These are phyloP conservation scores for Papio anubis DNA, from an alignment of 2,113 vertebrate genomes.

Conservation along the genomic window DNA sequence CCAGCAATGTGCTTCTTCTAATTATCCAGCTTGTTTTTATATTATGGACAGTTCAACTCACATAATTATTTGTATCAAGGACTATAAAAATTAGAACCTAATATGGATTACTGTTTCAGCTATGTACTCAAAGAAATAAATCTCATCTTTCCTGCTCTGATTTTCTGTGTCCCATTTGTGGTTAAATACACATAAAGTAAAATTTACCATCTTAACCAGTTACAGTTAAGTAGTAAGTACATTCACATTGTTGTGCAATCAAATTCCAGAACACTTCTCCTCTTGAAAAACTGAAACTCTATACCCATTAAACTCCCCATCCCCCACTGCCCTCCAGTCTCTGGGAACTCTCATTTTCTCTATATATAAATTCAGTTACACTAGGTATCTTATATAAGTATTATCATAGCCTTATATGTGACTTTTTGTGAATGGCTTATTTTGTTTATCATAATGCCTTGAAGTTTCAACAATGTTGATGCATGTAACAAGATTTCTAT, in stretches of 20 bases:
- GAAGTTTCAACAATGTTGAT: neutral
- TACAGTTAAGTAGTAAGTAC: neutral
- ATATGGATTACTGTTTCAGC: neutral
- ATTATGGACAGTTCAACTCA: neutral
- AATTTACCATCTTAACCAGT: neutral
- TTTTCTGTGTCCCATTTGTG: neutral
- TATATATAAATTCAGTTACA: neutral
- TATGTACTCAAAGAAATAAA: neutral
- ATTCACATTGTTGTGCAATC: neutral
- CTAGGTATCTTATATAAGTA: neutral
- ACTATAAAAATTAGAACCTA: neutral
- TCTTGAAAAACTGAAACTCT: neutral
- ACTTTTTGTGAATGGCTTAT: neutral
- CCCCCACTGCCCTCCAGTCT: fast-evolving
- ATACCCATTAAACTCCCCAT: neutral
- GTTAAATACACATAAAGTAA: neutral
- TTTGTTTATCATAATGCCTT: neutral
- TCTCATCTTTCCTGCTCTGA: neutral
- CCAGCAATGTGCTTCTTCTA: neutral
- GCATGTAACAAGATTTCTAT: neutral
- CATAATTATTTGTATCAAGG: neutral
- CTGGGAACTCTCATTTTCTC: neutral
- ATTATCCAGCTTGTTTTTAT: neutral
- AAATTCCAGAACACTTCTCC: neutral
- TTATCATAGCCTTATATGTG: neutral